Percentiles rank a stretch among this genome's conserved stretches.
Evolutionary conservation across 2,888 invertebrate species (phyloP).

Genomic region (Erannis defoliaria): DNA sequence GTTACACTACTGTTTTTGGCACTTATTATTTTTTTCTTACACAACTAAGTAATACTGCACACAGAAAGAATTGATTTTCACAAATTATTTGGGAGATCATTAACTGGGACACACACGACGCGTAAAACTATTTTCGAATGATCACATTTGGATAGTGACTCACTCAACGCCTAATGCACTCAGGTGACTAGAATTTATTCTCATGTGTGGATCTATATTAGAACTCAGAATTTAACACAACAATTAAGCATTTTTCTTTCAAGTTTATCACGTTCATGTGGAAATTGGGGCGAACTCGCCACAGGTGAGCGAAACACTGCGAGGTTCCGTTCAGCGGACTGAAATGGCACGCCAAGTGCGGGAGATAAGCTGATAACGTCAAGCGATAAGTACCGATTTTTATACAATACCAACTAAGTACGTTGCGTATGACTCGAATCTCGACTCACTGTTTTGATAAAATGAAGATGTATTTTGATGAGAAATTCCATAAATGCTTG

Average conservation of each 20-base stretch:
- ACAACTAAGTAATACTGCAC: slow-evolving; percentile 41
- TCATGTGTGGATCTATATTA: slow-evolving; percentile 11
- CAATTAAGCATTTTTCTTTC: slow-evolving; percentile 45
- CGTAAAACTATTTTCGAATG: slow-evolving; percentile 46
- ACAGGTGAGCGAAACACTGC: slow-evolving; percentile 69
- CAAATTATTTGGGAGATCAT: slow-evolving; percentile 34
- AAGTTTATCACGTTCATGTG: slow-evolving; percentile 56
- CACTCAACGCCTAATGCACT: slow-evolving; percentile 53
- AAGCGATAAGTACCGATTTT: slow-evolving; percentile 69
- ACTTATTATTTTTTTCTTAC: slow-evolving; percentile 47
- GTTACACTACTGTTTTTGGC: slow-evolving; percentile 28
- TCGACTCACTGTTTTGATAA: slow-evolving; percentile 48
- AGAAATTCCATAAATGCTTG: not conserved
- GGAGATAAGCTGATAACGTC: slow-evolving; percentile 83
- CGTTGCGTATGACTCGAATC: slow-evolving; percentile 60
- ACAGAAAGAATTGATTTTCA: slow-evolving; percentile 36
- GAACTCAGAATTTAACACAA: slow-evolving; percentile 52
- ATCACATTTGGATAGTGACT: slow-evolving; percentile 52
- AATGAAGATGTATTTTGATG: slow-evolving; percentile 21
- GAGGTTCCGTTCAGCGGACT: slow-evolving; percentile 67
- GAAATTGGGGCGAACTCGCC: slow-evolving; percentile 62
- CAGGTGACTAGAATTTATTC: slow-evolving; percentile 26
- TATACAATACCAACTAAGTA: slow-evolving; percentile 64
- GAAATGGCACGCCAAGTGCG: slow-evolving; percentile 76
- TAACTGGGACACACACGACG: slow-evolving; percentile 45